Evolutionary conservation across 2,113 vertebrate genomes (phyloP), one percentile per base, ranked within the genome.

Genomic region (Trichomycterus rosablanca): DNA sequence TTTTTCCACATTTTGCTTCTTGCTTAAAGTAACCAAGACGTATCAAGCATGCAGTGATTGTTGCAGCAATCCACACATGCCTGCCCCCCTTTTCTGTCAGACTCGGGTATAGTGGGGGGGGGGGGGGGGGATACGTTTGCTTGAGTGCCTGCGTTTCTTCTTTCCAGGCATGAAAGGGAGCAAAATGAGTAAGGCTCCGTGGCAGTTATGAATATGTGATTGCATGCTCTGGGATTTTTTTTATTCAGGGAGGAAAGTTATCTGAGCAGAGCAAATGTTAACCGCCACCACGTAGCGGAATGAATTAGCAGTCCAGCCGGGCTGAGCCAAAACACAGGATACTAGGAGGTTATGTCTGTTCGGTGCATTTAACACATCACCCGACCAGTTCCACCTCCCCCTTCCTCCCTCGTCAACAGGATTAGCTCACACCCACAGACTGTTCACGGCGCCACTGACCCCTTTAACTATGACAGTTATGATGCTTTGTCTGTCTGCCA

Each of bases 291-390:
- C 57, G 80, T 83, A 80, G 66, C 79, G 66, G 85, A 88, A 90
- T 90, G 86, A 87, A 86, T 91, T 86, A 87, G 80, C 71, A 49
- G 80, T n/a, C n/a, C n/a, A n/a, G n/a, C n/a, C n/a, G n/a, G n/a
- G n/a, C 63, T 67, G 79, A 88, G 75, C 54, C 53, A 63, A 66
- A 56, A 50, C 53, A 37, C 82, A 79, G 78, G 75, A 43, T 59
- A 26, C 72, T 66, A 69, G 68, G 74, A 77, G 34, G 32, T 16
- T 61, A 20, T 32, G 49, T 61, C 49, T 61, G 57, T 52, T 53
- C 34, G 39, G 40, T 50, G 65, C 56, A 54, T 61, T 61, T 67
- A 54, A 48, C 66, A 48, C 66, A 20, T 65, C 49, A 30, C 85
- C 81, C 84, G 78, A 77, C 67, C 78, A 73, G 67, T 83, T 84